Evolutionary conservation across 2,797 vertebrate genomes (phyloP).

Genomic region (Taeniopygia guttata): DNA sequence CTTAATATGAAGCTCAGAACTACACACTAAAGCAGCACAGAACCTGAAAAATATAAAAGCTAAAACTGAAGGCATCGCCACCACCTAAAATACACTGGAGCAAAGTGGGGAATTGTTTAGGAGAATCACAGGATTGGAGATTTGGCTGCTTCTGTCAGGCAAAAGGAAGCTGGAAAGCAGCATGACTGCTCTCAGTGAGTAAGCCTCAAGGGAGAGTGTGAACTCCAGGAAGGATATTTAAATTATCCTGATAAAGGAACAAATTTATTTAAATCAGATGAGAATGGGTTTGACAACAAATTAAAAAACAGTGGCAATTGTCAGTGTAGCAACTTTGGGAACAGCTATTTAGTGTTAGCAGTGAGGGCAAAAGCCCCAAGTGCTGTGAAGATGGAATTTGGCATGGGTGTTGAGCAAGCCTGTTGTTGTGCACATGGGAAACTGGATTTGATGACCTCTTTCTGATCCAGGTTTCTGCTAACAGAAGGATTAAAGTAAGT

Average conservation of each 20-base stretch:
- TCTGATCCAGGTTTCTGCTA: background rate
- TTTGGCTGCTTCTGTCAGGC: background rate
- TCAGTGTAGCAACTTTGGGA: background rate
- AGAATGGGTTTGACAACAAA: background rate
- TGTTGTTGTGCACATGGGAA: background rate
- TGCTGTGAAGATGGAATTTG: background rate
- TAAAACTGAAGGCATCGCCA: background rate
- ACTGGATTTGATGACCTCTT: background rate
- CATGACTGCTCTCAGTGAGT: background rate
- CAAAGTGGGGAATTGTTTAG: background rate
- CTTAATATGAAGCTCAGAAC: background rate
- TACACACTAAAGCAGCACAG: background rate
- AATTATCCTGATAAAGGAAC: background rate
- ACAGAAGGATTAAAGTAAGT: background rate
- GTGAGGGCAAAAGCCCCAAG: background rate
- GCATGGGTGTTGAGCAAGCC: background rate
- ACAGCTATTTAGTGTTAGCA: background rate
- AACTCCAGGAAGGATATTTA: background rate
- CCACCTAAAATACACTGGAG: background rate
- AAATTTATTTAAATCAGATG: background rate
- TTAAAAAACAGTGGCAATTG: background rate
- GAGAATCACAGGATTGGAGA: background rate
- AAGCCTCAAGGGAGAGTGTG: background rate
- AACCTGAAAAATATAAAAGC: background rate
- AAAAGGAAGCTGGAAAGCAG: background rate